A percentile compares a stretch with the other conserved stretches of the same genome.
Conservation (phyloP, 2,888 invertebrate species). For the Homarus gammarus region DNA sequence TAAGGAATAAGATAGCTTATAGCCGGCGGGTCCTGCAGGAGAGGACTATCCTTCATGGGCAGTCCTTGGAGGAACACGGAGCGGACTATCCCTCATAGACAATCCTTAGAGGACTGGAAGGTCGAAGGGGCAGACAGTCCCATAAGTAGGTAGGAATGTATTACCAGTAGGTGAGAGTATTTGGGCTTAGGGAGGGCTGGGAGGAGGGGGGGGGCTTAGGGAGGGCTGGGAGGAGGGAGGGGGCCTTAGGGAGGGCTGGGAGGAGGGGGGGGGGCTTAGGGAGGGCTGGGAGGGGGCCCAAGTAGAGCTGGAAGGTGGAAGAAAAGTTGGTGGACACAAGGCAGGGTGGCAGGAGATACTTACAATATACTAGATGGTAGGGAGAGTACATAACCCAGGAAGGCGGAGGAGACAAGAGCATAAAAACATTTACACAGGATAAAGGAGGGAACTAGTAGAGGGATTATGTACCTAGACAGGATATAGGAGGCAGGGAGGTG, state of each 20-base stretch:
- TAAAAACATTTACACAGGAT: too few species aligned
- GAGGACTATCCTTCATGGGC: background rate
- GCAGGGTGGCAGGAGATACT: background rate
- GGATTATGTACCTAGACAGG: too few species aligned
- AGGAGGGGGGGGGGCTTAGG: too few species aligned
- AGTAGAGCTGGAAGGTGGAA: too few species aligned
- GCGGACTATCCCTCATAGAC: background rate
- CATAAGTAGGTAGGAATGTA: background rate
- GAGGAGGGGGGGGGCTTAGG: too few species aligned
- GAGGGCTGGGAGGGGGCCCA: too few species aligned
- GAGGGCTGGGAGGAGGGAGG: too few species aligned
- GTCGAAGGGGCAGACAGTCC: background rate
- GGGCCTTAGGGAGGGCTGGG: too few species aligned
- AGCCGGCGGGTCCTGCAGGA: background rate
- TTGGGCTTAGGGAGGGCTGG: background rate
- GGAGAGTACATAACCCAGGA: too few species aligned
- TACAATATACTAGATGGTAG: too few species aligned
- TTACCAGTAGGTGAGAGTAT: background rate
- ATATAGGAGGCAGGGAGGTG: too few species aligned
- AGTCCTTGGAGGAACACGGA: background rate
- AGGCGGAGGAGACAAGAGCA: background rate
- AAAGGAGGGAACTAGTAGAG: too few species aligned
- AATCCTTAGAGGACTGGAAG: background rate
- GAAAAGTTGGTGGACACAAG: background rate
- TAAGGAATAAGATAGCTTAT: background rate